Evolutionary conservation across 2,113 vertebrate species (phyloP).

Genomic region (Sisor rabdophorus): DNA sequence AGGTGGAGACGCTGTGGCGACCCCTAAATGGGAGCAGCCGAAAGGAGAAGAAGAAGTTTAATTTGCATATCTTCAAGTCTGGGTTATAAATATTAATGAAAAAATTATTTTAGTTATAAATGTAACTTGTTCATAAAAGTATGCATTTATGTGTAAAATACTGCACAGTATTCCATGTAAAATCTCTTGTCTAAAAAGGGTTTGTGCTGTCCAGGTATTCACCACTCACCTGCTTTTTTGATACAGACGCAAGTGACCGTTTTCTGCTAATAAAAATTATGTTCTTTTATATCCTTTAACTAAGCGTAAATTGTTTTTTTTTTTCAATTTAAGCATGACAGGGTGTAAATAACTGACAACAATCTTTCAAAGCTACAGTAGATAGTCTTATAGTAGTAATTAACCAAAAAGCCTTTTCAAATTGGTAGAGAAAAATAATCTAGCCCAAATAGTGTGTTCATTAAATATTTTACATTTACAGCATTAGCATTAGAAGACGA

Average conservation of each 20-base stretch:
- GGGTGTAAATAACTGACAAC: constrained; percentile 21
- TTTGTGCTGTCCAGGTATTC: constrained; percentile 9
- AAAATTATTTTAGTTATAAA: neutral
- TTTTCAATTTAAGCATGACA: constrained; percentile 19
- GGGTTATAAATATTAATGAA: neutral
- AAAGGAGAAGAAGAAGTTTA: too few species aligned
- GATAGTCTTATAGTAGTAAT: constrained; percentile 7
- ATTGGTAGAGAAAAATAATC: neutral
- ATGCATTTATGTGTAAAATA: neutral
- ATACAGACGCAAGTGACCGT: constrained; percentile 1
- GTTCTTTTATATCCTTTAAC: constrained; percentile 11
- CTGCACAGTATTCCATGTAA: too few species aligned
- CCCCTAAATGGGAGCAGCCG: too few species aligned
- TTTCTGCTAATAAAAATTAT: constrained; percentile 15
- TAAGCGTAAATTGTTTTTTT: constrained; percentile 17
- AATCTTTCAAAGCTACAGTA: neutral
- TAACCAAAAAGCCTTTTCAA: neutral
- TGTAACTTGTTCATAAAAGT: neutral
- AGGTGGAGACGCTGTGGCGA: too few species aligned
- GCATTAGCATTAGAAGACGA: too few species aligned
- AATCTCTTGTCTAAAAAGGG: neutral
- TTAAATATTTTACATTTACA: too few species aligned
- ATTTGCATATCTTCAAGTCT: neutral
- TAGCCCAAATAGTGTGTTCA: too few species aligned
- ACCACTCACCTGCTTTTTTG: constrained; percentile 7